phyloP scores from a whole-genome alignment of 2,888 invertebrate species.

The Stenoptilia bipunctidactyla region DNA sequence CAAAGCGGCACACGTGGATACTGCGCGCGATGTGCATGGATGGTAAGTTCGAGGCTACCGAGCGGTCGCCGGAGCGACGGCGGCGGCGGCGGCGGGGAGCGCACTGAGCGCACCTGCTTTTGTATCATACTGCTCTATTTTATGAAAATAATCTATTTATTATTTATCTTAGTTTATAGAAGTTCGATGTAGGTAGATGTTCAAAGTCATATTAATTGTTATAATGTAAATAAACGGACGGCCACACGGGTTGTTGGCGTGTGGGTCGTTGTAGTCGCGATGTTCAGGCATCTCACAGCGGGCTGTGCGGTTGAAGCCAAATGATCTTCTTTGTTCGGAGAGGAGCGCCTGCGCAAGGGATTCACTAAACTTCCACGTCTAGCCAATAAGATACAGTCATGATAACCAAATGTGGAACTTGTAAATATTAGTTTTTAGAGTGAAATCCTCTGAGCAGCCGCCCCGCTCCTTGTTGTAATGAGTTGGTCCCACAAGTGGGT shows the following conservation, averaged over 20 bases:
- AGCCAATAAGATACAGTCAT: too few species aligned
- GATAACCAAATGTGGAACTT: constrained; percentile 26
- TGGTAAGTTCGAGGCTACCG: too few species aligned
- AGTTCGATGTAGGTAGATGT: constrained; percentile 8
- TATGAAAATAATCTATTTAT: constrained; percentile 56
- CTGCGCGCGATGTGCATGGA: too few species aligned
- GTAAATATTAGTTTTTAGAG: too few species aligned
- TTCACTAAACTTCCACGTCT: too few species aligned
- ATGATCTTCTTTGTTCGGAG: neutral
- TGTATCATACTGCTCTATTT: constrained; percentile 60
- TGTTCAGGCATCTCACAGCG: constrained; percentile 15
- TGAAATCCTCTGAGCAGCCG: too few species aligned
- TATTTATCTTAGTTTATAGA: constrained; percentile 56
- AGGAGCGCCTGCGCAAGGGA: too few species aligned
- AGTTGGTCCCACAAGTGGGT: constrained; percentile 14
- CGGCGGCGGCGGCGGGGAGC: constrained; percentile 17
- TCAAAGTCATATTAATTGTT: constrained; percentile 3
- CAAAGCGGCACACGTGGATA: too few species aligned
- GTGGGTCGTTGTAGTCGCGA: too few species aligned
- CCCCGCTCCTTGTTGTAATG: constrained; percentile 6
- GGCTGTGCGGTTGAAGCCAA: constrained; percentile 12
- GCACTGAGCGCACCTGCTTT: constrained; percentile 50
- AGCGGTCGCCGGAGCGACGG: too few species aligned
- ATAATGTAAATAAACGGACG: constrained; percentile 12
- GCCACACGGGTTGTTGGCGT: constrained; percentile 10